Evolutionary conservation across 2,797 vertebrate species (phyloP).

Genomic region (Chaetophractus vellerosus): DNA sequence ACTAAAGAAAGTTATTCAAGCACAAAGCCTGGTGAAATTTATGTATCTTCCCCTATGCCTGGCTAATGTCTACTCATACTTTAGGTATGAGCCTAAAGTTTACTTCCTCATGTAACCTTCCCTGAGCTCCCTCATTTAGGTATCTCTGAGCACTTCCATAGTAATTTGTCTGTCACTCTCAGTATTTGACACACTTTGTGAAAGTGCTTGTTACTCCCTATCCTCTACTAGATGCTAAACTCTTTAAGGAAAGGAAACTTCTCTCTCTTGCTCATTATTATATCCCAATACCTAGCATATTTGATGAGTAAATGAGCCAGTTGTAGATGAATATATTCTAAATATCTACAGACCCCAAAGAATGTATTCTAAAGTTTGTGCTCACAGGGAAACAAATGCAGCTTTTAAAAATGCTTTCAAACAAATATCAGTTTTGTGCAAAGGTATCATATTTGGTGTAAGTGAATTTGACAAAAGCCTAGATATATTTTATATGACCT

Average conservation of each 20-base stretch:
- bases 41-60: background rate
- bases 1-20: background rate
- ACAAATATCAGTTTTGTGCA: constrained; percentile 19
- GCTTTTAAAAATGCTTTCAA: constrained; percentile 47
- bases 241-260: background rate
- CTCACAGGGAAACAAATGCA: background rate
- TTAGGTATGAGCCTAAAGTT: background rate
- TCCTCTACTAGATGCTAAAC: background rate
- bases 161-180: background rate
- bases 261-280: background rate
- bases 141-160: background rate
- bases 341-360: background rate
- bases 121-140: background rate
- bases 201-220: background rate
- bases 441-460: constrained; percentile 20
- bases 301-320: constrained; percentile 7
- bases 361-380: background rate
- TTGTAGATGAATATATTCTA: background rate
- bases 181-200: accelerated
- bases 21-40: background rate
- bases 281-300: background rate
- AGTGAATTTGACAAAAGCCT: constrained; percentile 31
- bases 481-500: background rate
- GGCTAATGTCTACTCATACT: background rate
- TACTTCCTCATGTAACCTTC: background rate